Base-by-base conservation (phyloP, 1,140 invertebrate genomes). In the Lepidurus arcticus region DNA sequence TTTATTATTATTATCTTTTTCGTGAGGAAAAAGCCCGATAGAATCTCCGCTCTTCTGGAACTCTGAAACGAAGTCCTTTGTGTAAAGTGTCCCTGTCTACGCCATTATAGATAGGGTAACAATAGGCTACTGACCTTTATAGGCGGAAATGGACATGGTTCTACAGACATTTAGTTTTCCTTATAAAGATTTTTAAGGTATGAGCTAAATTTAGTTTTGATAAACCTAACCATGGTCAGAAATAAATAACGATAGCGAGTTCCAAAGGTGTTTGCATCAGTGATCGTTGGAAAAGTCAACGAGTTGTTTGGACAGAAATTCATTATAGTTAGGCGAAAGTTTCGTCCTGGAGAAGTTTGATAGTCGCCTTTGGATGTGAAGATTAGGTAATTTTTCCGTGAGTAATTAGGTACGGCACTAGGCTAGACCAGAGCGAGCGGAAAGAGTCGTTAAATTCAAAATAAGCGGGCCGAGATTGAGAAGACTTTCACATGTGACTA, bases 401-500 rank as follows among this genome's bases (percentile, higher is more conserved):
- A 34, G 34, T 34, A 34, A 34, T 34, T 34, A 34, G 34, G 34
- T 4, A 34, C 34, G 34, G 34, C 34, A 34, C 3, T 34, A 16
- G 53, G 16, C 21, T 65, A 65, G 53, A 13, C 8, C 53, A 65
- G 53, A 21, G 16, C 53, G 13, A 11, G 53, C 13, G 8, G 13
- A 65, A 65, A 65, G 13, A 65, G n/a, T 65, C 53, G 6, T 65
- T 11, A 65, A n/a, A 7, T n/a, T 65, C 53, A 11, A 16, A 65
- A 65, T 6, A 13, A 21, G 21, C 16, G 21, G 0, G 9, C 53
- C 21, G 53, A 65, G 21, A 65, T 65, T 65, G 53, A 65, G 53
- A 65, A 16, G 53, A 65, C 53, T 65, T 65, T 65, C 53, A 65
- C 53, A 13, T 21, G 53, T 16, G 53, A 65, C n/a, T n/a, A 65